Percentiles rank a stretch among this genome's conserved stretches.
These are phyloP conservation scores for Telmatherina bonti DNA, from an alignment of 2,797 vertebrate genomes.

Conservation along the genomic window DNA sequence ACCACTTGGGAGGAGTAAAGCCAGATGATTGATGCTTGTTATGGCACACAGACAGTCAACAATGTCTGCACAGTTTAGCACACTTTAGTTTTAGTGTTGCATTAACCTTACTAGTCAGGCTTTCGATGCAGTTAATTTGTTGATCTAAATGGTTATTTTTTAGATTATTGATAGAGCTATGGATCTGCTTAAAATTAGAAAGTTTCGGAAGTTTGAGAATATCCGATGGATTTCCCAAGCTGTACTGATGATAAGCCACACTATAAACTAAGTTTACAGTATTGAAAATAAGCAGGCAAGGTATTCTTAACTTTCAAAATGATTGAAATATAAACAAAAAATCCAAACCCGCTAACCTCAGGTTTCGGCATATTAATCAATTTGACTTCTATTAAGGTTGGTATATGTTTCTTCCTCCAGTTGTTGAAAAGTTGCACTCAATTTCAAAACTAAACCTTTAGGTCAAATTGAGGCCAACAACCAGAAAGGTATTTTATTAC, in stretches of 20 bases:
- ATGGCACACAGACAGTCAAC: constrained; percentile 53
- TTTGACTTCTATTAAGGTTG: background rate
- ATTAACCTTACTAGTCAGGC: background rate
- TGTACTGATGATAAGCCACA: background rate
- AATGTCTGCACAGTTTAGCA: constrained; percentile 36
- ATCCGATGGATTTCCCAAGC: background rate
- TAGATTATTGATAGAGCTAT: background rate
- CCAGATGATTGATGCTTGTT: constrained; percentile 63
- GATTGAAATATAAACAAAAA: too few relatives aligned
- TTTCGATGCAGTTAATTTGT: background rate
- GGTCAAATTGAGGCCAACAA: too few relatives aligned
- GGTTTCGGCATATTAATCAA: background rate
- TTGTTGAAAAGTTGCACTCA: background rate
- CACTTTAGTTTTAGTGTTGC: constrained; percentile 23
- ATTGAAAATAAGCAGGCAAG: too few relatives aligned
- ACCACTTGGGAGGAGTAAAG: constrained; percentile 70
- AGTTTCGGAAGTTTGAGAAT: background rate
- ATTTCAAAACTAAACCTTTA: too few relatives aligned
- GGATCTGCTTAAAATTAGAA: background rate
- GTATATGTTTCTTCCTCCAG: background rate
- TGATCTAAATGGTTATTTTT: background rate
- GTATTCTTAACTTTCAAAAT: too few relatives aligned
- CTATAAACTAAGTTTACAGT: background rate
- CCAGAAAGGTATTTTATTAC: too few relatives aligned
- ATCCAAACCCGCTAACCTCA: too few relatives aligned